A percentile compares a stretch with the other conserved stretches of the same genome.
phyloP scores from a whole-genome alignment of 2,888 invertebrate species.

The Acanthosepion pharaonis region DNA sequence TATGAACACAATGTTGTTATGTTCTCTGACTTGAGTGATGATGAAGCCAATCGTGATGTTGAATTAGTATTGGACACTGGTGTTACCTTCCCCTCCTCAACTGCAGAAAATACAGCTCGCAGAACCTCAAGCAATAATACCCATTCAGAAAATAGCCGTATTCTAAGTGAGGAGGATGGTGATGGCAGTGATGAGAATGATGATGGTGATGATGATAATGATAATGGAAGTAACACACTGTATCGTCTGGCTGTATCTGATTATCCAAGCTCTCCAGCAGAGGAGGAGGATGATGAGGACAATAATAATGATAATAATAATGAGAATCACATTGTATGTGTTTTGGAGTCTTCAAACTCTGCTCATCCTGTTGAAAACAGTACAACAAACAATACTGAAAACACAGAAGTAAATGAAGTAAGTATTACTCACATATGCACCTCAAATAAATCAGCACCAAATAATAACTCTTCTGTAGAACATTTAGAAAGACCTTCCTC shows the following conservation, averaged over 20 bases:
- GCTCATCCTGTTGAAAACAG: background rate
- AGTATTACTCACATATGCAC: background rate
- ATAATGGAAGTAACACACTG: background rate
- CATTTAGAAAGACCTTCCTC: background rate
- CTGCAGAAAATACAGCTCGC: background rate
- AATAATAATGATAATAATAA: background rate
- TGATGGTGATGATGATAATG: background rate
- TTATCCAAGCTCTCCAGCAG: background rate
- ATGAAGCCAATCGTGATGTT: slow-evolving; percentile 4
- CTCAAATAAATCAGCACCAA: background rate
- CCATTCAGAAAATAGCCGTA: background rate
- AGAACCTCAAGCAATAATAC: background rate
- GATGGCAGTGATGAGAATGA: background rate
- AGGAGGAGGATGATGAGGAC: background rate
- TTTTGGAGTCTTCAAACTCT: background rate
- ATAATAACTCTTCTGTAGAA: background rate
- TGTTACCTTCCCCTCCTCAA: background rate
- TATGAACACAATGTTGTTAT: background rate
- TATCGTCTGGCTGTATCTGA: background rate
- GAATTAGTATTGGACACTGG: background rate
- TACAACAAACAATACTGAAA: background rate
- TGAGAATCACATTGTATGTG: background rate
- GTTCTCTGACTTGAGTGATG: background rate
- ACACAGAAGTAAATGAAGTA: background rate
- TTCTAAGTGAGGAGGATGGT: background rate